Evolutionary conservation across 2,888 invertebrate species (phyloP).

Genomic region (Nowickia ferox): DNA sequence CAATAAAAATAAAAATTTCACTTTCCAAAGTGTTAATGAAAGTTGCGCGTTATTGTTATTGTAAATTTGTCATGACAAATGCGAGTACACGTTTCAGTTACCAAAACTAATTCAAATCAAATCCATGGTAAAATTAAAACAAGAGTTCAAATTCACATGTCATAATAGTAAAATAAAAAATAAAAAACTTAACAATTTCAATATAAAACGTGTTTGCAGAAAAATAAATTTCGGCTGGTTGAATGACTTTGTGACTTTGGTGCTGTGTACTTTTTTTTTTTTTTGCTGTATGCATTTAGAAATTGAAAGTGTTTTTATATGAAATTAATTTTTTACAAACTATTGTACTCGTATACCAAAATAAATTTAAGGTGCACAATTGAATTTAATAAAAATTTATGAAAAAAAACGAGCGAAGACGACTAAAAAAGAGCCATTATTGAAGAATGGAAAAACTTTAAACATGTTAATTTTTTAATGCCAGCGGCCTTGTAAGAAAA

Average conservation of each 20-base stretch:
- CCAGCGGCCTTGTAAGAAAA: not conserved
- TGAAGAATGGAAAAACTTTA: slow-evolving; percentile 1
- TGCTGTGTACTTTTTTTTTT: not conserved
- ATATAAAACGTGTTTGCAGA: slow-evolving; percentile 57
- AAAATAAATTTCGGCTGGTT: slow-evolving; percentile 14
- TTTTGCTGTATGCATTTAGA: not conserved
- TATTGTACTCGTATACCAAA: slow-evolving; percentile 26
- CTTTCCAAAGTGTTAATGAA: slow-evolving; percentile 56
- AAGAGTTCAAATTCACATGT: slow-evolving; percentile 51
- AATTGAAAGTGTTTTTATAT: slow-evolving; percentile 1
- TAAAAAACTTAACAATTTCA: slow-evolving; percentile 38
- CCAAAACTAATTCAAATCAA: slow-evolving; percentile 49
- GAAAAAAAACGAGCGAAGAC: not conserved
- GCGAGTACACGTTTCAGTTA: slow-evolving; percentile 34
- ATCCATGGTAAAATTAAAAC: slow-evolving; percentile 40
- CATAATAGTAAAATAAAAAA: slow-evolving; percentile 23
- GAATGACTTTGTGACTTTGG: no score
- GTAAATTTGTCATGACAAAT: slow-evolving; percentile 37
- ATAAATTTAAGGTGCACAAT: slow-evolving; percentile 6
- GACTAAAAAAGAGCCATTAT: not conserved
- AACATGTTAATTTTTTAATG: not conserved
- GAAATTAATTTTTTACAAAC: slow-evolving; percentile 1
- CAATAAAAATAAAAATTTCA: slow-evolving; percentile 37
- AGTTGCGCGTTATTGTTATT: slow-evolving; percentile 39
- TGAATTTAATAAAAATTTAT: not conserved